A percentile compares a stretch with the other conserved stretches of the same genome.
phyloP scores from a whole-genome alignment of 2,113 vertebrate genomes.

The Pedionomus torquatus region DNA sequence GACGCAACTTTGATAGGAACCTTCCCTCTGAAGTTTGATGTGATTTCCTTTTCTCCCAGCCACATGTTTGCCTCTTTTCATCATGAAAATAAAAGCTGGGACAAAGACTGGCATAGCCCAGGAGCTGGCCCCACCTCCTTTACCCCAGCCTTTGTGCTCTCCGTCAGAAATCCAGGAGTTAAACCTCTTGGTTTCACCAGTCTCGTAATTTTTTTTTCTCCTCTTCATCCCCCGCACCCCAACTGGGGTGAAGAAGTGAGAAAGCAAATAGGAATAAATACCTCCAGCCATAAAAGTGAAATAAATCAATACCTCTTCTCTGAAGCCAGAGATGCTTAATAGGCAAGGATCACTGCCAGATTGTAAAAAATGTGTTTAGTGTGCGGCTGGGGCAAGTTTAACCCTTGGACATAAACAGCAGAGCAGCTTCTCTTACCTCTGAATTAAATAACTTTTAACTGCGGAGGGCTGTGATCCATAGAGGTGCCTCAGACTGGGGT shows the following conservation, averaged over 20 bases:
- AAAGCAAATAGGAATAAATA: conserved; percentile 72
- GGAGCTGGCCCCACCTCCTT: not conserved
- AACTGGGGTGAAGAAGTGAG: conserved; percentile 29
- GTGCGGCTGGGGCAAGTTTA: conserved; percentile 42
- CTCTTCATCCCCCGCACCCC: not conserved
- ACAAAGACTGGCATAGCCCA: not conserved
- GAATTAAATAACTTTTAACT: conserved; percentile 58
- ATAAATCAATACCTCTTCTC: conserved; percentile 72
- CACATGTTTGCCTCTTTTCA: not conserved
- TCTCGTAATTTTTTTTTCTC: not conserved
- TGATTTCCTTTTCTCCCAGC: conserved; percentile 21
- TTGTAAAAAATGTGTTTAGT: conserved; percentile 69
- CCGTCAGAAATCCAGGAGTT: conserved; percentile 11
- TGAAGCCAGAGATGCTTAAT: conserved; percentile 73
- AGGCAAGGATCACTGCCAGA: conserved; percentile 74
- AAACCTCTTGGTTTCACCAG: conserved; percentile 8
- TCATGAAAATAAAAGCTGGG: not conserved
- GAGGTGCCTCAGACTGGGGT: not conserved
- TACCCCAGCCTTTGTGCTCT: not conserved
- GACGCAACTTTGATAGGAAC: conserved; percentile 6
- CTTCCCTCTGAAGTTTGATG: conserved; percentile 34
- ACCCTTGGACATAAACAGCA: conserved; percentile 55
- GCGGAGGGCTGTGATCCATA: conserved; percentile 13
- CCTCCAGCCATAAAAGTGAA: conserved; percentile 67
- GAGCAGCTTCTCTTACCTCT: conserved; percentile 41